A percentile compares a stretch with the other conserved stretches of the same genome.
phyloP scores from a whole-genome alignment of 2,888 invertebrate genomes.

The Acutogordius australiensis region DNA sequence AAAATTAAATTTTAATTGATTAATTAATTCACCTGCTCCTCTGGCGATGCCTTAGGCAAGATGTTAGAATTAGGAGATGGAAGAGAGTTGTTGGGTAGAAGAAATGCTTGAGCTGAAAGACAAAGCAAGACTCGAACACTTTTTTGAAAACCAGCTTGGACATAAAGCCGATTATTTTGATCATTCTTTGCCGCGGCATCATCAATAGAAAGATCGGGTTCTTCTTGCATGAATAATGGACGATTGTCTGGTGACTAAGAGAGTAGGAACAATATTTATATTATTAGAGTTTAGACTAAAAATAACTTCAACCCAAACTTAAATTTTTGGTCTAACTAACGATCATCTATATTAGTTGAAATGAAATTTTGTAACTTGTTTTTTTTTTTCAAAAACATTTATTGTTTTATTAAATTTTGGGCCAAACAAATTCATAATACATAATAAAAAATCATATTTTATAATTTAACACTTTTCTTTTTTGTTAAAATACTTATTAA shows the following conservation, averaged over 20 bases:
- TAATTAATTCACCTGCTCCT: neutral
- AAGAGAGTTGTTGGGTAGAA: neutral
- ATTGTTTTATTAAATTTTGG: too few relatives aligned
- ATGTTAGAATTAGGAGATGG: neutral
- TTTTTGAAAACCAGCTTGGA: neutral
- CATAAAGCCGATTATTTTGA: neutral
- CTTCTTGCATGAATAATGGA: slow-evolving; percentile 5
- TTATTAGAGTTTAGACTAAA: neutral
- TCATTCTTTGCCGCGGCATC: neutral
- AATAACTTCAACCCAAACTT: neutral
- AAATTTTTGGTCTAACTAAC: too few relatives aligned
- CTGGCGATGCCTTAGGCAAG: neutral
- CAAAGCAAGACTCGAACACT: neutral
- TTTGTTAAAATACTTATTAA: too few relatives aligned
- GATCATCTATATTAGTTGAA: too few relatives aligned
- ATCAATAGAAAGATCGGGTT: neutral
- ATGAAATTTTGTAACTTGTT: too few relatives aligned
- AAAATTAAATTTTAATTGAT: neutral
- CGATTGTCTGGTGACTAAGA: neutral
- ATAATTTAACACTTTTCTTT: too few relatives aligned
- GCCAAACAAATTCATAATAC: too few relatives aligned
- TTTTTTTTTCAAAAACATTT: too few relatives aligned
- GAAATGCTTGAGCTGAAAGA: neutral
- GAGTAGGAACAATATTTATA: neutral
- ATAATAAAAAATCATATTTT: too few relatives aligned